Evolutionary conservation across 1,140 invertebrate species (phyloP).

Genomic region (Drosophila pseudoobscura): DNA sequence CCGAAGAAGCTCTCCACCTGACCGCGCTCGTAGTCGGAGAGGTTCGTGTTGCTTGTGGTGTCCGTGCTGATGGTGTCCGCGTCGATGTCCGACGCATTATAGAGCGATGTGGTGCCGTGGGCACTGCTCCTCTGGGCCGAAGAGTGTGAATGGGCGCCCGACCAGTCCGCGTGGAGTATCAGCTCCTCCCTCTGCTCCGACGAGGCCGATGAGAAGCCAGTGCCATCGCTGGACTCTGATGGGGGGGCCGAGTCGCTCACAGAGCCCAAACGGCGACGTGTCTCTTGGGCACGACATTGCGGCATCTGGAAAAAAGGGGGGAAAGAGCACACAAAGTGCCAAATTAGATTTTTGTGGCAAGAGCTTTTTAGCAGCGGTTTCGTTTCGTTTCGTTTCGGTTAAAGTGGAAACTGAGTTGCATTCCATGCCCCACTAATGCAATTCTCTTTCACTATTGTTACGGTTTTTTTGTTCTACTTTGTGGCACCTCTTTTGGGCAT

Average conservation of each 20-base stretch:
- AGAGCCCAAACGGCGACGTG: constrained; percentile 79
- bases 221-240: constrained; percentile 81
- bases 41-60: constrained; percentile 82
- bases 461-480: not conserved
- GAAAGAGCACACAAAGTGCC: constrained; percentile 28
- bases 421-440: constrained; percentile 21
- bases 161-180: constrained; percentile 75
- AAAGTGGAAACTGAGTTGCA: constrained; percentile 13
- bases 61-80: constrained; percentile 79
- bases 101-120: constrained; percentile 71
- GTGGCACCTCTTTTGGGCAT: constrained; percentile 20
- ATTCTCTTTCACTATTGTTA: constrained; percentile 38
- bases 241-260: constrained; percentile 81
- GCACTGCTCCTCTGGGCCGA: constrained; percentile 72
- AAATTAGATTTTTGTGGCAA: constrained; percentile 73
- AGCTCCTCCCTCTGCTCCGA: constrained; percentile 76
- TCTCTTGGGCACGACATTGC: constrained; percentile 70
- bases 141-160: constrained; percentile 64
- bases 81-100: constrained; percentile 77
- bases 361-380: constrained; percentile 62
- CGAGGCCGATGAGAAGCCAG: constrained; percentile 79
- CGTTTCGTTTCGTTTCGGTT: constrained; percentile 4
- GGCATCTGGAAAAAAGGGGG: constrained; percentile 59
- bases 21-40: constrained; percentile 88
- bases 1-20: constrained; percentile 92